These are phyloP conservation scores for Sphaeramia orbicularis DNA, from an alignment of 2,797 vertebrate genomes.

Conservation along the genomic window DNA sequence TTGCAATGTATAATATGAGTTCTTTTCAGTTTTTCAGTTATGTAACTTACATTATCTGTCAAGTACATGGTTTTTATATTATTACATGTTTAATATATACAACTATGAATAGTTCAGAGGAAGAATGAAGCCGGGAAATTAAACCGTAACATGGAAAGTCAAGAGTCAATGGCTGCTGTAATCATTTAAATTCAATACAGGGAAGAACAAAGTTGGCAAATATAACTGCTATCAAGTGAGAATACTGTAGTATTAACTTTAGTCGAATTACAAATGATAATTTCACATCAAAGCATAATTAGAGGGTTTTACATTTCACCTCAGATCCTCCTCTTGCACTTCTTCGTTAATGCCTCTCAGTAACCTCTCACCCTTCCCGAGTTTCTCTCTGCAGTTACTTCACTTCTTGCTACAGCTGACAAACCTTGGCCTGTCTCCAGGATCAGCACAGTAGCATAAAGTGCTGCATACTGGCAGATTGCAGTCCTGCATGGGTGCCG, in stretches of 20 bases:
- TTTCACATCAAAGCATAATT: slow-evolving; percentile 63
- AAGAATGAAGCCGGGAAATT: slow-evolving; percentile 43
- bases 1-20: too few relatives aligned
- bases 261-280: slow-evolving; percentile 61
- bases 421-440: slow-evolving; percentile 31
- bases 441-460: slow-evolving; percentile 9
- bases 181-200: slow-evolving; percentile 40
- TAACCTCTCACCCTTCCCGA: not conserved
- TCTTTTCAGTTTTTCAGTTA: too few relatives aligned
- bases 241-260: slow-evolving; percentile 29
- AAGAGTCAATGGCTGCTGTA: slow-evolving; percentile 41
- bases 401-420: slow-evolving; percentile 38
- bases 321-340: slow-evolving; percentile 18
- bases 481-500: too few relatives aligned
- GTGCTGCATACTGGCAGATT: too few relatives aligned
- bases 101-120: slow-evolving; percentile 17
- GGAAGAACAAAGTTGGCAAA: slow-evolving; percentile 16
- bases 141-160: slow-evolving; percentile 35
- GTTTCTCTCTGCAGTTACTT: slow-evolving; percentile 19
- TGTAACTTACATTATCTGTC: too few relatives aligned
- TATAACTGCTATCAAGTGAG: slow-evolving; percentile 24
- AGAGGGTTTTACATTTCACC: slow-evolving; percentile 59
- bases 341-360: not conserved
- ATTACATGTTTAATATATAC: too few relatives aligned
- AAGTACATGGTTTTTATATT: too few relatives aligned